Base-by-base conservation (phyloP, 2,797 vertebrate species). In the Amniataba percoides region DNA sequence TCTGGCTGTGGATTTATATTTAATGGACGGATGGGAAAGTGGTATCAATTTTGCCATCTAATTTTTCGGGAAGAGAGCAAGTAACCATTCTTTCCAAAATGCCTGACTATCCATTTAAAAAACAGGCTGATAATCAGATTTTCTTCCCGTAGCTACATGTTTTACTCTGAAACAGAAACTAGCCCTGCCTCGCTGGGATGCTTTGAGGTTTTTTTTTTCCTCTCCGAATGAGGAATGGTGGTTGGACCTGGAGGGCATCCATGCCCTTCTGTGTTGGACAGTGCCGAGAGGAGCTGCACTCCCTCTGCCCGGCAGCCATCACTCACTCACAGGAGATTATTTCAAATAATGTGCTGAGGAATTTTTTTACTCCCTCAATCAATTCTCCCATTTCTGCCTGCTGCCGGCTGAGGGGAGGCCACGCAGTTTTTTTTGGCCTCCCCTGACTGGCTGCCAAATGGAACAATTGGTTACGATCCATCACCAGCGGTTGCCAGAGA, bases 401-500 rank as follows among this genome's bases (percentile, higher is more conserved):
- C 66, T 80, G 67, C 71, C 55, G 40, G 64, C 73, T 59, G 78
- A 58, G 42, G 68, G 86, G 87, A 88, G 84, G 74, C 73, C 49
- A 12, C 74, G 62, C 71, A 42, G 52, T 63, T 74, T 43, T 74
- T 43, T 86, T 78, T 74, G 75, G 74, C 69, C 82, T 83, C 83
- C 72, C 80, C 84, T 83, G 87, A 90, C 87, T 85, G 68, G 45
- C 82, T 89, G 91, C 92, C 91, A 92, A 92, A 93, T 89, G 85
- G 85, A 95, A 91, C 87, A 90, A 90, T 93, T 87, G 88, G 84
- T 90, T 90, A 72, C 72, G 16, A 93, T 93, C 91, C 87, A 89
- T 94, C 89, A 93, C 83, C 82, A 51, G 82, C 25, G 55, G 82
- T 88, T 89, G 85, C 88, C 87, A 90, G 83, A 91, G 82, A 78